phyloP scores from a whole-genome alignment of 2,888 invertebrate species.

The Pollenia labialis region DNA sequence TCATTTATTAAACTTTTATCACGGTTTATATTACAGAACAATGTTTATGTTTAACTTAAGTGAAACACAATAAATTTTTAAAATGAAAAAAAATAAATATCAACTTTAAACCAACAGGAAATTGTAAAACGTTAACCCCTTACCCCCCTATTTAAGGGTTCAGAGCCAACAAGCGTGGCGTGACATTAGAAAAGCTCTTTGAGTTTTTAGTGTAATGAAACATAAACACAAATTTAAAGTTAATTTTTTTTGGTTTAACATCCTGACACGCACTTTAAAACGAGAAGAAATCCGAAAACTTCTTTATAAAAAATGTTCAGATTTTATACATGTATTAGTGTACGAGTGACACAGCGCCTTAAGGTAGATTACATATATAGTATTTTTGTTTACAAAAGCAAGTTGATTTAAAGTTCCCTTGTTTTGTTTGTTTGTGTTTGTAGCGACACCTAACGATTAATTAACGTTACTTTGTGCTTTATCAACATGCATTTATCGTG shows the following conservation, averaged over 20 bases:
- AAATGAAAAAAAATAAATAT: slow-evolving; percentile 10
- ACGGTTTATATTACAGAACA: slow-evolving; percentile 60
- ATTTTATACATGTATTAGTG: background rate
- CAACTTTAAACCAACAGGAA: slow-evolving; percentile 65
- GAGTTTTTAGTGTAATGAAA: slow-evolving; percentile 38
- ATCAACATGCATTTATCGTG: slow-evolving; percentile 74
- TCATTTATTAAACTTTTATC: slow-evolving; percentile 71
- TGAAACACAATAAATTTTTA: slow-evolving; percentile 64
- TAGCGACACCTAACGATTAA: slow-evolving; percentile 81
- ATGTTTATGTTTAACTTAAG: slow-evolving; percentile 61
- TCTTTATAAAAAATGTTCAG: background rate
- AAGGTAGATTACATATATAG: background rate
- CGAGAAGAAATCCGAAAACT: background rate
- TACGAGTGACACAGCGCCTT: background rate
- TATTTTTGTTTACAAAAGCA: slow-evolving; percentile 1
- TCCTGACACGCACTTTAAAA: slow-evolving; percentile 58
- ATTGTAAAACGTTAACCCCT: slow-evolving; percentile 61
- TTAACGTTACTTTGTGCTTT: slow-evolving; percentile 76
- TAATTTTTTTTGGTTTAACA: slow-evolving; percentile 48
- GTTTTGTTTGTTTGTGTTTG: slow-evolving; percentile 64
- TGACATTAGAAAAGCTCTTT: slow-evolving; percentile 30
- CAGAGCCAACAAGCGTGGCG: slow-evolving; percentile 35
- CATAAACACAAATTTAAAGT: slow-evolving; percentile 40
- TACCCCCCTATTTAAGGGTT: background rate
- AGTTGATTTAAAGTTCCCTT: slow-evolving; percentile 36